Evolutionary conservation across 2,888 invertebrate genomes (phyloP).

Genomic region (Lycocerus yunnanus): DNA sequence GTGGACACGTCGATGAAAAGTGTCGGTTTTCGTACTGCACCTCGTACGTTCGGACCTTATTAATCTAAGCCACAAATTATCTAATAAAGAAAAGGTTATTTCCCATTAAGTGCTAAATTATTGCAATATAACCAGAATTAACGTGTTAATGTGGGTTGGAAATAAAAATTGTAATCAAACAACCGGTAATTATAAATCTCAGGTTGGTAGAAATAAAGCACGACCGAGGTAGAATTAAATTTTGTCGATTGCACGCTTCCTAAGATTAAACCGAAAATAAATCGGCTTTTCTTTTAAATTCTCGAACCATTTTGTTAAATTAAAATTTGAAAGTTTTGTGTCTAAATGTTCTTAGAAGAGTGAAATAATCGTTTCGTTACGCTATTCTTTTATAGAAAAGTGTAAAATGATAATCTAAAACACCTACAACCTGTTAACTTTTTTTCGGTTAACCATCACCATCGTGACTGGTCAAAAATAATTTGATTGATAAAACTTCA

Average conservation of each 20-base stretch:
- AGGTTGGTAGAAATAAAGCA: conserved; percentile 44
- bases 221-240: conserved; percentile 40
- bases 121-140: conserved; percentile 47
- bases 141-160: conserved; percentile 48
- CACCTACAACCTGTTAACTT: conserved; percentile 40
- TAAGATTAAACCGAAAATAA: neutral
- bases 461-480: conserved; percentile 46
- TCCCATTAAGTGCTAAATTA: conserved; percentile 29
- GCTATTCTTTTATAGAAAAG: conserved; percentile 44
- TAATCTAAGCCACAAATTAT: neutral
- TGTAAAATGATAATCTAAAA: conserved; percentile 37
- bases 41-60: neutral
- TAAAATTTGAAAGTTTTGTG: neutral
- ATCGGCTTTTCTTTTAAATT: neutral
- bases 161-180: conserved; percentile 47
- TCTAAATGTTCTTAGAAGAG: neutral
- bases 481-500: conserved; percentile 50
- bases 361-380: conserved; percentile 40
- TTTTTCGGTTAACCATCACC: conserved; percentile 38
- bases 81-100: conserved; percentile 24
- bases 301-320: neutral
- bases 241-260: conserved; percentile 5
- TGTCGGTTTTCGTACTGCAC: neutral
- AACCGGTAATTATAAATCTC: conserved; percentile 45
- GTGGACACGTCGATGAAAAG: neutral